Conservation (phyloP, 2,113 vertebrate species). For the Anas platyrhynchos region DNA sequence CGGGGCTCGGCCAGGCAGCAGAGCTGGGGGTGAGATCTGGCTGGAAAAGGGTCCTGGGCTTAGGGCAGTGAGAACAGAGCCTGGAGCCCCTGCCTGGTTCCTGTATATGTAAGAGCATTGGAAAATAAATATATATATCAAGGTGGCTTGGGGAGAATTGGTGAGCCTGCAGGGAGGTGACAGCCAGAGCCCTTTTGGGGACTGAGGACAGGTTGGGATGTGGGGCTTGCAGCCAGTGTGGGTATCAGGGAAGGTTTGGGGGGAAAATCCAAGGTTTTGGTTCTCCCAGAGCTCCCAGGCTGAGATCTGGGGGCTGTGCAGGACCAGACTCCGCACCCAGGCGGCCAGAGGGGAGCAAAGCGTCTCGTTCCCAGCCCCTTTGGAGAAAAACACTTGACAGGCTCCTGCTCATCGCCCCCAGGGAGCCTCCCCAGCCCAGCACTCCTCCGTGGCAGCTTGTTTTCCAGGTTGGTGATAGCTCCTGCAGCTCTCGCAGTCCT, state of each 20-base stretch:
- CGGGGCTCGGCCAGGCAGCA: not conserved
- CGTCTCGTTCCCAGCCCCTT: not conserved
- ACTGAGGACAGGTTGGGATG: not conserved
- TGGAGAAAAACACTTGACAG: not conserved
- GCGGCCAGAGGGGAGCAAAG: not conserved
- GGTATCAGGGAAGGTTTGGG: not conserved
- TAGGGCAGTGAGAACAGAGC: slow-evolving; percentile 23
- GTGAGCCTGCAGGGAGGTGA: not conserved
- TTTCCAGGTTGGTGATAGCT: slow-evolving; percentile 33
- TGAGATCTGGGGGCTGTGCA: accelerated
- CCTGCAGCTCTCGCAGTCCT: slow-evolving; percentile 13
- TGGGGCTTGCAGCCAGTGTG: accelerated
- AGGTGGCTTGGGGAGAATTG: not conserved
- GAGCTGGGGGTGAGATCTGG: not conserved
- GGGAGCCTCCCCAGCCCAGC: slow-evolving; percentile 29
- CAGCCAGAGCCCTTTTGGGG: not conserved
- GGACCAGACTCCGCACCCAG: accelerated
- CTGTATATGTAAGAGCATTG: not conserved
- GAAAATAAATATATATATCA: not conserved
- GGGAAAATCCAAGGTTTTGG: not conserved
- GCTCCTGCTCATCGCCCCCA: not conserved
- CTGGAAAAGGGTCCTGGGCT: slow-evolving; percentile 26
- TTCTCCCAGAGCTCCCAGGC: not conserved
- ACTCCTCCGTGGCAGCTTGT: slow-evolving; percentile 1
- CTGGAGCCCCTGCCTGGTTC: not conserved